These are phyloP conservation scores for Araneus ventricosus DNA, from an alignment of 1,140 invertebrate species.

Conservation along the genomic window DNA sequence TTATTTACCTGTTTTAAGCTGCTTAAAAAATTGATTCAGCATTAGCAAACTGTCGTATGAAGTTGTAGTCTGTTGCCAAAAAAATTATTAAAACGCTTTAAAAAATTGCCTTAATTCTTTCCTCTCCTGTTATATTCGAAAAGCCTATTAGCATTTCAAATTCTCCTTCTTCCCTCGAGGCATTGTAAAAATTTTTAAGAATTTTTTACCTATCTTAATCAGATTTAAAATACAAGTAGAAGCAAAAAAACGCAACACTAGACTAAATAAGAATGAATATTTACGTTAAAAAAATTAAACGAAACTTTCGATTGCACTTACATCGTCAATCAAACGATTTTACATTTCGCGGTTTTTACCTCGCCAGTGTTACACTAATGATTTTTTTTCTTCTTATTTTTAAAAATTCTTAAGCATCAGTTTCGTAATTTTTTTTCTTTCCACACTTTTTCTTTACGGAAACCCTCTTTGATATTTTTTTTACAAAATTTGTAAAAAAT, in stretches of 20 bases:
- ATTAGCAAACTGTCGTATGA: too few species aligned
- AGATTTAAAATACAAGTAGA: slow-evolving; percentile 29
- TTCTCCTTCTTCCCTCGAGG: background rate
- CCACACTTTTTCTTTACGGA: too few species aligned
- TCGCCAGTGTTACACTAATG: too few species aligned
- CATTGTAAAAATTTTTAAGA: background rate
- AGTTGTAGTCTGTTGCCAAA: too few species aligned
- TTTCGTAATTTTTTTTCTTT: background rate
- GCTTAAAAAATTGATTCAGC: too few species aligned
- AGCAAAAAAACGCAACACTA: background rate
- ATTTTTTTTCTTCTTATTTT: background rate
- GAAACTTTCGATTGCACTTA: background rate
- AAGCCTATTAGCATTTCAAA: slow-evolving; percentile 5
- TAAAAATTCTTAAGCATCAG: background rate
- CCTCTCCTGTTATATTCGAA: background rate
- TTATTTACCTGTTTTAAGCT: too few species aligned
- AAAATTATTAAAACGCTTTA: too few species aligned
- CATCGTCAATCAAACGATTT: slow-evolving; percentile 13
- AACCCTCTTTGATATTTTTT: background rate
- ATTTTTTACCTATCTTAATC: background rate
- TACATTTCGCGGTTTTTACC: background rate
- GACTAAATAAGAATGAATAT: background rate
- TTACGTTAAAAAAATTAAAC: background rate
- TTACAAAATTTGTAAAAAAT: slow-evolving; percentile 32
- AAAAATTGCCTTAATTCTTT: background rate